Evolutionary conservation across 2,888 invertebrate species (phyloP).

Genomic region (Athripsodes cinereus): DNA sequence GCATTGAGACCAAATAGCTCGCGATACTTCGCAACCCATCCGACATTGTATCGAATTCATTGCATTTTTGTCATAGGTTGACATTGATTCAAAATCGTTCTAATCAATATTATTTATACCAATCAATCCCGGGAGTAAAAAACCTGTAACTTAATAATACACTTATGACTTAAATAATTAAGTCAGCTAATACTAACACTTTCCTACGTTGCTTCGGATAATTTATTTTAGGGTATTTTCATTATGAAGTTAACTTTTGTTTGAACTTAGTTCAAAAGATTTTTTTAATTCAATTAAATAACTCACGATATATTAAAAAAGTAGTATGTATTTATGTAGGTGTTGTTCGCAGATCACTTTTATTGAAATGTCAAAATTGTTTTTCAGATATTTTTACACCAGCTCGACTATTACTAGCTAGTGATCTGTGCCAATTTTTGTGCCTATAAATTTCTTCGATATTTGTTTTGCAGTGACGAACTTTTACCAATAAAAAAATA

Average conservation of each 20-base stretch:
- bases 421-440: neutral
- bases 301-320: neutral
- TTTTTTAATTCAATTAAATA: neutral
- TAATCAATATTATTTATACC: no score
- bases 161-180: no score
- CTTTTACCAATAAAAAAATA: no score
- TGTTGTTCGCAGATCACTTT: neutral
- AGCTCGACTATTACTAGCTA: neutral
- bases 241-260: neutral
- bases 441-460: neutral
- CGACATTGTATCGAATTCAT: no score
- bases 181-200: no score
- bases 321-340: neutral
- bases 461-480: neutral
- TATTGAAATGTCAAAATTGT: slow-evolving; percentile 2
- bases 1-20: neutral
- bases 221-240: neutral
- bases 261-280: neutral
- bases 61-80: no score
- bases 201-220: no score
- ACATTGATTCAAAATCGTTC: no score
- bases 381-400: neutral
- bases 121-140: no score
- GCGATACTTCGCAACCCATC: neutral
- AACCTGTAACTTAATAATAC: no score